phyloP scores from a whole-genome alignment of 2,888 invertebrate genomes.

The Drosophila imparisetae region DNA sequence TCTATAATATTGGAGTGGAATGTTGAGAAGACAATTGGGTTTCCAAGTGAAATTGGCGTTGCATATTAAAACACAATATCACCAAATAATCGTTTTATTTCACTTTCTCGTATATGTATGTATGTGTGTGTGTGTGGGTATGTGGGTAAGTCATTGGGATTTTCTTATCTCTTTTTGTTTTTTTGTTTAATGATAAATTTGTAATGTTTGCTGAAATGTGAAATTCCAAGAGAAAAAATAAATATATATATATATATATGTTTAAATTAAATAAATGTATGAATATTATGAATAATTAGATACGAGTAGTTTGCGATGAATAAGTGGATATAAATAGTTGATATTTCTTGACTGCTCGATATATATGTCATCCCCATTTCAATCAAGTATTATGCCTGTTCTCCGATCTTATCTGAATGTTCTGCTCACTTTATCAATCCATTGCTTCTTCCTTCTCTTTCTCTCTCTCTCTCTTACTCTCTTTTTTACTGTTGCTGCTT shows the following conservation, averaged over 20 bases:
- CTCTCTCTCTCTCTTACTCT: constrained; percentile 1
- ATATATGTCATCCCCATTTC: constrained; percentile 7
- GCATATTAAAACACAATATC: constrained; percentile 65
- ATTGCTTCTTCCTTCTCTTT: constrained; percentile 5
- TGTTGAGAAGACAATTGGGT: not conserved
- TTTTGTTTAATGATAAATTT: constrained; percentile 29
- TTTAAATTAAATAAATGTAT: constrained; percentile 23
- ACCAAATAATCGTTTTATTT: constrained; percentile 72
- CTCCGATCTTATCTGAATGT: constrained; percentile 4
- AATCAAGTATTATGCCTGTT: constrained; percentile 13
- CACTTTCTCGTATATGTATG: constrained; percentile 43
- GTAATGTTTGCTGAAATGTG: constrained; percentile 53
- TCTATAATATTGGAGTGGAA: not conserved
- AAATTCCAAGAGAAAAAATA: constrained; percentile 34
- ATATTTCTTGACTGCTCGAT: constrained; percentile 35
- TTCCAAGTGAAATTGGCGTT: constrained; percentile 38
- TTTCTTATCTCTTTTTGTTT: constrained; percentile 4
- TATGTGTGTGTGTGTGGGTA: constrained; percentile 18
- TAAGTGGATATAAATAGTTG: constrained; percentile 59
- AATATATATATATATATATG: constrained; percentile 6
- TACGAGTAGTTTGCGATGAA: constrained; percentile 44
- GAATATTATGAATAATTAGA: constrained; percentile 24
- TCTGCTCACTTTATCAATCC: not conserved
- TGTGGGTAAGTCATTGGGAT: constrained; percentile 22
- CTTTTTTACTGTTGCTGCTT: not conserved